Evolutionary conservation across 1,140 invertebrate genomes (phyloP).

Genomic region (Papilio glaucus): DNA sequence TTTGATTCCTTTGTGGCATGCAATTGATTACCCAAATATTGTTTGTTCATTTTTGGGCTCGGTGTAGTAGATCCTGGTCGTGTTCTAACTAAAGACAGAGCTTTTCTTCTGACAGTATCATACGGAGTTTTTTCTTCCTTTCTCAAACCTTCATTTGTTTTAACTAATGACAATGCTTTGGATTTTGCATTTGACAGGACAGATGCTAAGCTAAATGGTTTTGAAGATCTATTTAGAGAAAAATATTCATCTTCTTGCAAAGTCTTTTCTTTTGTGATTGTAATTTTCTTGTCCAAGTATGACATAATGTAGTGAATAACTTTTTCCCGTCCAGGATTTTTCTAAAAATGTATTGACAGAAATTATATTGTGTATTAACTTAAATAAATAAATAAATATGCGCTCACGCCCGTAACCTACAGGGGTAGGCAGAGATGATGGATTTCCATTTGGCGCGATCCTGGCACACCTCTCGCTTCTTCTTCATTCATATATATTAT

Average conservation of each 20-base stretch:
- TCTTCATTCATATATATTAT: too few relatives aligned
- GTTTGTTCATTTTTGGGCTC: conserved; percentile 48
- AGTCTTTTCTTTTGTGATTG: conserved; percentile 47
- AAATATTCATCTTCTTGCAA: conserved; percentile 46
- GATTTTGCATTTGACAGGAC: conserved; percentile 82
- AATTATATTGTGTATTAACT: too few relatives aligned
- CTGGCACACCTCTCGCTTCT: too few relatives aligned
- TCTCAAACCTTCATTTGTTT: conserved; percentile 63
- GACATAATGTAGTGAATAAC: conserved; percentile 79
- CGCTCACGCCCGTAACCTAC: too few relatives aligned
- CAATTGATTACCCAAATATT: conserved; percentile 31
- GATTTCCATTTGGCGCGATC: too few relatives aligned
- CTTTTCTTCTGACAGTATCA: conserved; percentile 60
- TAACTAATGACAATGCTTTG: conserved; percentile 82
- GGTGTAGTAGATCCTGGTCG: conserved; percentile 61
- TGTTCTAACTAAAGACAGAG: conserved; percentile 62
- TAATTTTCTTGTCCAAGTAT: conserved; percentile 77
- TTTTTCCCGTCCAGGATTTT: conserved; percentile 80
- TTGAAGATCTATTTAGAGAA: conserved; percentile 57
- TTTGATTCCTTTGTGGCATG: conserved; percentile 5
- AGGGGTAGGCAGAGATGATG: too few relatives aligned
- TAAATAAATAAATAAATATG: too few relatives aligned
- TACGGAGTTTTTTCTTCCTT: conserved; percentile 52
- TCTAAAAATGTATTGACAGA: conserved; percentile 64
- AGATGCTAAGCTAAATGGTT: conserved; percentile 69